Evolutionary conservation across 2,888 invertebrate species (phyloP).

Genomic region (Sclerodermus sp.): DNA sequence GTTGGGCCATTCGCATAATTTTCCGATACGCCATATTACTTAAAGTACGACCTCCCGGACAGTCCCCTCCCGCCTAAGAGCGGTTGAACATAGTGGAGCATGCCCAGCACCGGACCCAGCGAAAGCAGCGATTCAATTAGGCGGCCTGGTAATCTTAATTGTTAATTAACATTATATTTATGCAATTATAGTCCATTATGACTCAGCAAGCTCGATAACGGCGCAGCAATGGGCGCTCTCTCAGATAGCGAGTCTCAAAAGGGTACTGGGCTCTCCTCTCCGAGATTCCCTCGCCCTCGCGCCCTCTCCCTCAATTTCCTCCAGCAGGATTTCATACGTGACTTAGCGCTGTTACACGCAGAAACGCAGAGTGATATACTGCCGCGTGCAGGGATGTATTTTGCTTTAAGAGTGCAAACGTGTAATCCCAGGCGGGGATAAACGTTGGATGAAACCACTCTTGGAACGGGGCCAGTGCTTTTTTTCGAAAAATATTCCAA

Average conservation of each 20-base stretch:
- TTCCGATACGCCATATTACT: conserved; percentile 41
- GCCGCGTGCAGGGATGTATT: too few relatives aligned
- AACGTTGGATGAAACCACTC: too few relatives aligned
- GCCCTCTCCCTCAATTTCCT: neutral
- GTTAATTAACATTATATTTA: conserved; percentile 55
- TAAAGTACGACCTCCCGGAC: conserved; percentile 26
- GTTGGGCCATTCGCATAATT: conserved; percentile 41
- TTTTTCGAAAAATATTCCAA: too few relatives aligned
- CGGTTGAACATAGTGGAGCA: neutral
- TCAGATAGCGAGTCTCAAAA: conserved; percentile 24
- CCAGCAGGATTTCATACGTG: too few relatives aligned
- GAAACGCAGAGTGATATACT: too few relatives aligned
- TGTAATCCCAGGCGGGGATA: too few relatives aligned
- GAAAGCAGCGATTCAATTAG: conserved; percentile 51
- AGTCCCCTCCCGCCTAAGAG: too few relatives aligned
- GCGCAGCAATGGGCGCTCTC: conserved; percentile 33
- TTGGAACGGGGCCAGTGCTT: too few relatives aligned
- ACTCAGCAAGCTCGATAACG: conserved; percentile 41
- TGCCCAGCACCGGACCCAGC: too few relatives aligned
- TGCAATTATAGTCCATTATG: conserved; percentile 52
- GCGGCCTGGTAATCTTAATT: conserved; percentile 49
- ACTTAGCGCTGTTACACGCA: too few relatives aligned
- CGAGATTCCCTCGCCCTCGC: neutral
- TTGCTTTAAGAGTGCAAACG: too few relatives aligned
- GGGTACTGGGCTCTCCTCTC: neutral